phyloP scores from a whole-genome alignment of 2,113 vertebrate genomes.

The Muntiacus reevesi region DNA sequence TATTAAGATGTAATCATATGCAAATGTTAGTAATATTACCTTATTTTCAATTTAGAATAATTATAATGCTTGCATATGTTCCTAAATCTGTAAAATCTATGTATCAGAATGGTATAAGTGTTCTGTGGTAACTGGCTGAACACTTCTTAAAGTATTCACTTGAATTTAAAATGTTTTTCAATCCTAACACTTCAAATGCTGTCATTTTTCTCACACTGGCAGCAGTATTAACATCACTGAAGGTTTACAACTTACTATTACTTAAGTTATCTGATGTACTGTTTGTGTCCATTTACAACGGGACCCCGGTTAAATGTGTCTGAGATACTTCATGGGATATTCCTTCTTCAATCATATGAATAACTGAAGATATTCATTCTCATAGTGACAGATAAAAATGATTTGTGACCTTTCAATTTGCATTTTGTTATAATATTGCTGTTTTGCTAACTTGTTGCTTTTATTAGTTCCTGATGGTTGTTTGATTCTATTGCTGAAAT shows the following conservation, averaged over 20 bases:
- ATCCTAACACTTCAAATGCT: neutral
- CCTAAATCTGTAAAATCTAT: neutral
- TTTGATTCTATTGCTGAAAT: neutral
- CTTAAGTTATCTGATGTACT: neutral
- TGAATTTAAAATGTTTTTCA: neutral
- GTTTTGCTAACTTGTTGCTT: neutral
- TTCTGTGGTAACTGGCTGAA: neutral
- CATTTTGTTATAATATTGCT: neutral
- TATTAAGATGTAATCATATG: neutral
- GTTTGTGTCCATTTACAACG: neutral
- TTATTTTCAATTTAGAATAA: constrained; percentile 15
- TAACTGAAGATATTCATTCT: neutral
- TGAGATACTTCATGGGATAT: neutral
- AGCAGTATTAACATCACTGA: neutral
- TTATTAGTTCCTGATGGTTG: neutral
- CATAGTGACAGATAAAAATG: neutral
- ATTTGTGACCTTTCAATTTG: neutral
- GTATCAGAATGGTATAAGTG: neutral
- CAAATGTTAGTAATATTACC: neutral
- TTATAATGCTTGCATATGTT: neutral
- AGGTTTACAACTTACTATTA: neutral
- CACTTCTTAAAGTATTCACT: neutral
- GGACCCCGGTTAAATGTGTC: neutral
- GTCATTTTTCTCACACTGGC: neutral
- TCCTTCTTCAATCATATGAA: neutral